Evolutionary conservation across 2,888 invertebrate species (phyloP), one percentile per base, ranked within the genome.

Genomic region (Lissocephala sabroskyi): DNA sequence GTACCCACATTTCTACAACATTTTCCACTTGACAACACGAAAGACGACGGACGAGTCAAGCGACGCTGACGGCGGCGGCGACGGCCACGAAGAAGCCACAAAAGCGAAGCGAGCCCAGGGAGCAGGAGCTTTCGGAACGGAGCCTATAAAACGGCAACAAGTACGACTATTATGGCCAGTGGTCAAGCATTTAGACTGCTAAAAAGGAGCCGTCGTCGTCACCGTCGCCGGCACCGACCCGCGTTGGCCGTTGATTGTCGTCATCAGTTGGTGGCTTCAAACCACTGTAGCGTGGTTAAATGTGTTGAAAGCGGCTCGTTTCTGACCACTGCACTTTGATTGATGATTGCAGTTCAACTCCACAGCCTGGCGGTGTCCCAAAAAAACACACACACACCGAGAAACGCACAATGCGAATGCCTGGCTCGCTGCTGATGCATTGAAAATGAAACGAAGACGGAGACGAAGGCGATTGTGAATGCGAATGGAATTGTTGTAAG

Each of bases 1-100:
- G 59, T 55, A 62, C 58, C n/a, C 58, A 68, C 62, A 68, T 63
- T 68, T 61, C 57, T 73, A 57, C 59, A 75, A 56, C 57, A 79
- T 81, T 79, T 80, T 79, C 80, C 81, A 81, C 79, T 79, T 79
- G 79, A 79, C 81, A 79, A 78, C 53, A 49, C 56, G 52, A 65
- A 58, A 57, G 65, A 61, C n/a, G n/a, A n/a, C n/a, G n/a, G n/a
- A 45, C 30, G 9, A 36, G 36, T 6, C 10, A 7, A 28, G 11
- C 17, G 10, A 41, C 29, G 29, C 10, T 14, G 26, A 28, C 23
- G 23, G 41, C 10, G 11, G 0, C 3, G 2, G 32, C 10, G 19
- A 9, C 11, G 37, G 33, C 16, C 23, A 10, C 5, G 35, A 10
- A 13, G 28, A 33, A 35, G 43, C 2, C 9, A 35, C 13, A 48